Evolutionary conservation across 2,797 vertebrate genomes (phyloP), one percentile per base, ranked within the genome.

Genomic region (Platyrinchus mystaceus): DNA sequence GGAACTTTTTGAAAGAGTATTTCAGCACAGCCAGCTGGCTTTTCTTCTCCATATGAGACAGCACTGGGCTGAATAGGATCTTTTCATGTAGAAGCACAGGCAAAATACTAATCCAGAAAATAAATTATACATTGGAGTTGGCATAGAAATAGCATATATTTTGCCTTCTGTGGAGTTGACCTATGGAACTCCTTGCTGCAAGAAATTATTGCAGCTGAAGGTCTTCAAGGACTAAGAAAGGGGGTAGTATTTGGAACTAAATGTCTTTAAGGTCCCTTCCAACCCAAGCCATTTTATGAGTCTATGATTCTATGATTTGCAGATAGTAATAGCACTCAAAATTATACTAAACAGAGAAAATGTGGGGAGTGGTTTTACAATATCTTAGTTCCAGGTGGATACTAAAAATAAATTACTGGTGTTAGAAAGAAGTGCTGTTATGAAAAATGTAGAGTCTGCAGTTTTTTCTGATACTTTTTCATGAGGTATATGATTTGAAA

Each of bases 1-100:
- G 93, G 95, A 95, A 95, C 95, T 96, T 95, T 95, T 93, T 94
- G 68, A 93, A 96, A 94, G 94, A 90, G 79, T 74, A 84, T 95
- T 92, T 92, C 76, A 96, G 86, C 93, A 68, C 30, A 83, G 87
- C 83, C 81, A 92, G 93, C 95, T 95, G 91, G 87, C 83, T 96
- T 95, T 94, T 95, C 84, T 96, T 91, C 67, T 93, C 85, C 39
- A 3, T 75, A 75, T 87, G 87, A 96, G 92, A 81, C 66, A 86
- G 76, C 78, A 77, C 53, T 86, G 84, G 71, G 66, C 68, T 95
- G 89, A 94, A 96, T 82, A 70, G 78, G 77, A 76, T 84, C 64
- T 80, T 87, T 96, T 93, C 84, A 95, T 91, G 81, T 92, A 91
- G 73, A 91, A 89, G 75, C 78, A 91, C 78, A 69, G 73, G 75